Percentiles rank a stretch among this genome's conserved stretches.
Conservation (phyloP, 2,888 invertebrate genomes). For the Uloborus plumipes region DNA sequence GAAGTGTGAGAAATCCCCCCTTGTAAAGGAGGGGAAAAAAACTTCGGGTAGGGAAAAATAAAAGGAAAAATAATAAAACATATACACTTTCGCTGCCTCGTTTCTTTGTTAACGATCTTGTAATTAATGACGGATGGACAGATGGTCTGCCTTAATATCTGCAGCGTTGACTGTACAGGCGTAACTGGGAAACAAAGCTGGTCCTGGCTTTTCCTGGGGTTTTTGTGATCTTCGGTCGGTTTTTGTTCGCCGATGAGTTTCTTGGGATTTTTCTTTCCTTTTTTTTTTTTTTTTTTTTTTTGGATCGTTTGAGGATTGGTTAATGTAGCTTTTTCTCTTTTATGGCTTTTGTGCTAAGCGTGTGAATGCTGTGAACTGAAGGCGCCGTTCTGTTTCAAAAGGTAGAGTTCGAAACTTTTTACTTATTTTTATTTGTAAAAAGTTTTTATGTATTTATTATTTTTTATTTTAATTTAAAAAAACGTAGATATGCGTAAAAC, state of each 20-base stretch:
- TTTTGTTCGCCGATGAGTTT: not conserved
- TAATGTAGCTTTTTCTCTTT: not conserved
- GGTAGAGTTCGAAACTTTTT: no score
- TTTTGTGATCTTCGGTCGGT: no score
- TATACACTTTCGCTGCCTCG: slow-evolving; percentile 41
- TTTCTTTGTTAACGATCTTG: slow-evolving; percentile 58
- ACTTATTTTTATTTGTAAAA: no score
- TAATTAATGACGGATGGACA: slow-evolving; percentile 59
- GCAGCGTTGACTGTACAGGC: slow-evolving; percentile 29
- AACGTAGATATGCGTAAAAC: no score
- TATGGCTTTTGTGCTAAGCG: no score
- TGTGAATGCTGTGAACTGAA: no score
- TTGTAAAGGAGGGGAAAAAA: slow-evolving; percentile 13
- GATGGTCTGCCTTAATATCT: slow-evolving; percentile 45
- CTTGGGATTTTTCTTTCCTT: not conserved
- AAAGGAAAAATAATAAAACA: slow-evolving; percentile 16
- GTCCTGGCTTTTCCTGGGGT: no score
- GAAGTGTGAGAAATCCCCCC: slow-evolving; percentile 57
- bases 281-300: slow-evolving; percentile 4
- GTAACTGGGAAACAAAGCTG: slow-evolving; percentile 26
- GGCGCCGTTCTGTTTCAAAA: no score
- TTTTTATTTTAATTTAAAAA: no score
- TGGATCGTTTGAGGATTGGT: not conserved
- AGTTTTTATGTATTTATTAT: no score
- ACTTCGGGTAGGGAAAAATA: slow-evolving; percentile 7